Percentiles rank a stretch among this genome's conserved stretches.
Evolutionary conservation across 1,140 invertebrate genomes (phyloP).

Genomic region (Pteromalus puparum): DNA sequence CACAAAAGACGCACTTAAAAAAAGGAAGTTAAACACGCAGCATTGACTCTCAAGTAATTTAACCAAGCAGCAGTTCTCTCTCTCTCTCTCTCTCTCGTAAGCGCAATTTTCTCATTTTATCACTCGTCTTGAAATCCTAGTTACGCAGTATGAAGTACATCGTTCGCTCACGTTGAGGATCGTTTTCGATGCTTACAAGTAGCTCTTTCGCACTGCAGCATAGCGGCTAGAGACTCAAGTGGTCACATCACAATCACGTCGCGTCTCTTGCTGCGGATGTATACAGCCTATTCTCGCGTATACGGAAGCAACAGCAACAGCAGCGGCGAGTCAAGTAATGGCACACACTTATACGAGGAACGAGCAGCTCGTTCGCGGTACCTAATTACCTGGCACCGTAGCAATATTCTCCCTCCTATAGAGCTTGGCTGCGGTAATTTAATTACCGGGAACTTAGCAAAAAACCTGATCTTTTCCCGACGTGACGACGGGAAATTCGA

Average conservation of each 20-base stretch:
- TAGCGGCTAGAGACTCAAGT: not conserved
- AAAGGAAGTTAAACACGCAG: not conserved
- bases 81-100: not conserved
- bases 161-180: not conserved
- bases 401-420: not conserved
- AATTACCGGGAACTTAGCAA: slow-evolving; percentile 34
- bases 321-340: not conserved
- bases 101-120: not conserved
- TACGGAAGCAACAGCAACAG: not conserved
- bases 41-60: not conserved
- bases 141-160: not conserved
- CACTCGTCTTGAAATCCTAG: not conserved
- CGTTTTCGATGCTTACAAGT: not conserved
- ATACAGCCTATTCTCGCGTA: not conserved
- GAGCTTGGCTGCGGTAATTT: slow-evolving; percentile 34
- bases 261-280: not conserved
- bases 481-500: slow-evolving; percentile 56
- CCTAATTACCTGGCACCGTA: slow-evolving; percentile 51
- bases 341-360: slow-evolving; percentile 11
- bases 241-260: not conserved
- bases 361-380: slow-evolving; percentile 48
- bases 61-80: not conserved
- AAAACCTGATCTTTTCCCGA: slow-evolving; percentile 47
- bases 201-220: not conserved
- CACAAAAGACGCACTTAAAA: not conserved